A percentile compares a stretch with the other conserved stretches of the same genome.
These are phyloP conservation scores for Rhynchonema sp. DNA, from an alignment of 2,888 invertebrate genomes.

Conservation along the genomic window DNA sequence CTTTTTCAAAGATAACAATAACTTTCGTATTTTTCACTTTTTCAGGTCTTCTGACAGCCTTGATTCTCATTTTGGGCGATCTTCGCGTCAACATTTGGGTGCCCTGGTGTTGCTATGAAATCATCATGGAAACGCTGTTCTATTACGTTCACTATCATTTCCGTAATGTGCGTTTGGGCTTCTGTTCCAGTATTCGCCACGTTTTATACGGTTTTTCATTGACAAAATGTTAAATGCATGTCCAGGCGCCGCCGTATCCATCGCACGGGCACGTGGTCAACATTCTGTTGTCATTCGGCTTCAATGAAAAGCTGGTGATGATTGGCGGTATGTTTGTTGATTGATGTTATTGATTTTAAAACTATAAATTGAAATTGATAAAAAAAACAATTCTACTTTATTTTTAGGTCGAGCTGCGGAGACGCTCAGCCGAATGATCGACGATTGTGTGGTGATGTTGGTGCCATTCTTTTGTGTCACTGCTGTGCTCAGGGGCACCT, in stretches of 20 bases:
- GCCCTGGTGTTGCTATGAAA: not conserved
- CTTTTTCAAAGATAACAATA: too few relatives aligned
- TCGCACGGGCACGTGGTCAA: not conserved
- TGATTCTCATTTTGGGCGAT: not conserved
- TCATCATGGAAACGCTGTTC: not conserved
- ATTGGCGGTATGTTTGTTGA: not conserved
- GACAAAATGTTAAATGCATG: not conserved
- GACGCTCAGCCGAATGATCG: not conserved
- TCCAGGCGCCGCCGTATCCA: not conserved
- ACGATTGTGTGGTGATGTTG: not conserved
- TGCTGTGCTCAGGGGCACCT: too few relatives aligned
- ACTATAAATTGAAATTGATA: too few relatives aligned
- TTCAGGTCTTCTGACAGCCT: not conserved
- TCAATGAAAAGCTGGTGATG: not conserved
- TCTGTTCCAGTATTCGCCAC: too few relatives aligned
- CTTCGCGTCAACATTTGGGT: not conserved
- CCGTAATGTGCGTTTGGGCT: not conserved
- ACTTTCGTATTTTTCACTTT: too few relatives aligned
- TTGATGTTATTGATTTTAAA: too few relatives aligned
- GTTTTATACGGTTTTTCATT: too few relatives aligned
- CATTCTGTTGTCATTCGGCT: not conserved
- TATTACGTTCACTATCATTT: not conserved
- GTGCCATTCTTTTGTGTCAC: not conserved
- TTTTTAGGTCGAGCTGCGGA: not conserved
- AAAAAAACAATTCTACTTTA: too few relatives aligned